These are phyloP conservation scores for Hestina assimilis DNA, from an alignment of 1,140 invertebrate genomes.

Conservation along the genomic window DNA sequence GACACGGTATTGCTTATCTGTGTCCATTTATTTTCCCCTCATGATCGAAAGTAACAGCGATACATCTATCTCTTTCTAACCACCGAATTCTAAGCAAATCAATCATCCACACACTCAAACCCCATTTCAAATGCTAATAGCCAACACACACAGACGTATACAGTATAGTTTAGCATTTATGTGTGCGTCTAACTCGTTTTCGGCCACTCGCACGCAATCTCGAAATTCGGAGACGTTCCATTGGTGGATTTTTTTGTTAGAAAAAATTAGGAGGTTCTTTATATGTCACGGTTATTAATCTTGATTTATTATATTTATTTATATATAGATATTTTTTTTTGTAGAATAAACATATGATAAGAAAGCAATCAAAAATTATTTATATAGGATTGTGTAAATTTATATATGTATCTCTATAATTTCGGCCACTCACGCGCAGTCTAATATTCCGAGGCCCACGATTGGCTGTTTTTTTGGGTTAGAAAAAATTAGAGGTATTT, in stretches of 20 bases:
- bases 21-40: background rate
- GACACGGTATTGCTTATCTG: too few species aligned
- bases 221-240: conserved; percentile 31
- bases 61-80: conserved; percentile 19
- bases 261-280: conserved; percentile 23
- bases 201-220: conserved; percentile 46
- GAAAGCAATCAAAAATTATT: too few species aligned
- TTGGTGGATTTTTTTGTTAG: conserved; percentile 37
- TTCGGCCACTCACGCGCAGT: conserved; percentile 43
- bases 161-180: conserved; percentile 5
- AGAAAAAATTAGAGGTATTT: conserved; percentile 39
- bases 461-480: conserved; percentile 37
- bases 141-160: conserved; percentile 29
- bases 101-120: conserved; percentile 42
- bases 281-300: background rate
- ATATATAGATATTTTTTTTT: background rate
- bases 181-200: conserved; percentile 57
- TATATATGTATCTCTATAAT: conserved; percentile 24
- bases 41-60: background rate
- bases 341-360: too few species aligned
- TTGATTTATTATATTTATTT: background rate
- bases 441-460: conserved; percentile 22
- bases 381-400: background rate
- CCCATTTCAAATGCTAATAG: conserved; percentile 65
- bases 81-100: conserved; percentile 42